Evolutionary conservation across 1,140 invertebrate genomes (phyloP), one percentile per base, ranked within the genome.

Genomic region (Bombus waltoni): DNA sequence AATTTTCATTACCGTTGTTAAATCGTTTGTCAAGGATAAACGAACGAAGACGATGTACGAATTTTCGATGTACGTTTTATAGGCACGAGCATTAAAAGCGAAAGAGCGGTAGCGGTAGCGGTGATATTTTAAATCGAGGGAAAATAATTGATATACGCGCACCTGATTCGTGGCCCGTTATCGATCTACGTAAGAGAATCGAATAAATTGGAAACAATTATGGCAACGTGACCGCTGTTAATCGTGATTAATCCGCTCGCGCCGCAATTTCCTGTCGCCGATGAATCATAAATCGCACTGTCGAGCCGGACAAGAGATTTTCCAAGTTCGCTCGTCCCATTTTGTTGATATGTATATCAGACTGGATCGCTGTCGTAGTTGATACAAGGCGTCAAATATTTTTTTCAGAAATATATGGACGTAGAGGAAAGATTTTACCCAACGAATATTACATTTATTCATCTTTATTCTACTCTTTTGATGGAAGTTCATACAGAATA

Each of bases 221-320:
- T 59, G 74, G 38, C 73, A 68, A 47, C 76, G 76, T 83, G 65
- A 18, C 38, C 40, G 66, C 68, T 57, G 75, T 85, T 85, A 78
- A 84, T 79, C 75, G 53, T 65, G 83, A 85, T 85, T 85, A 81
- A 85, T 81, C 77, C 57, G 66, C 10, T 25, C 72, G 28, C 22
- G 38, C 40, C n/a, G 59, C 22, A 72, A 86, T 82, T 86, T 86
- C 79, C 79, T 75, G 71, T 68, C 84, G 70, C 22, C 70, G 77
- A 82, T 73, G 84, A 86, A 70, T 82, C 84, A 86, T 76, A 68
- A 82, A 86, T 86, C 47, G 83, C 35, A 6, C 32, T 47, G 66
- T 70, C 62, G 11, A 13, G 44, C 62, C 32, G 10, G 28, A 40
- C 62, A 18, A 35, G 35, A 65, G 72, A 77, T 83, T 83, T 68